Base-by-base conservation (phyloP, 2,888 invertebrate species). In the Melikaiella ostensackeni region DNA sequence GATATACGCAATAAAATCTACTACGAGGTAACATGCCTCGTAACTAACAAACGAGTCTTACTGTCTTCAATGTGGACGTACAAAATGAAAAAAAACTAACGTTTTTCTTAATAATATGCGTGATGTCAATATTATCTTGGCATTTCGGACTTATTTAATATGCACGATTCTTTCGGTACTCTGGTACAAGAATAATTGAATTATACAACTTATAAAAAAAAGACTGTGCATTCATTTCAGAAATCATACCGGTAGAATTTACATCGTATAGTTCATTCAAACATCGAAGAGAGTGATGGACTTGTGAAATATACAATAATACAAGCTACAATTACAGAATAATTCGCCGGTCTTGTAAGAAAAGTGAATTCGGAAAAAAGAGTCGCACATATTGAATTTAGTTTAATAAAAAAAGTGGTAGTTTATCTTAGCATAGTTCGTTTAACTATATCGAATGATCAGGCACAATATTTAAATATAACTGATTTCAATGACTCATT, bases 391-490 rank as follows among this genome's bases (percentile, higher is more conserved):
- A 70, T 61, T 75, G 42, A 24, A 59, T 75, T 75, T 35, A 9
- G 19, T 70, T 46, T 50, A 5, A 42, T 70, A 70, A 50, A 30
- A n/a, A 66, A 50, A 70, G 50, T 66, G 42, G 38, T 70, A 50
- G 27, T 70, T 50, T 50, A 38, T 33, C 59, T 24, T 42, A 70
- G 27, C 63, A 63, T 74, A 38, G 16, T 57, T 35, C 35, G 59
- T 42, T 59, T 61, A 75, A 61, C 59, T 59, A 62, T 61, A 75
- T 75, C 27, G 61, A 62, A 83, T 82, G 80, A 81, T 86, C 84
- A 87, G 85, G 87, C 87, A 86, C 86, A 80, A 87, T 80, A 81
- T 86, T 86, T 76, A 78, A 85, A 85, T 84, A 83, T 82, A 86
- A 87, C 81, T 80, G 84, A 83, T 83, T 59, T 79, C 74, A 57